These are phyloP conservation scores for Cydia pomonella DNA, from an alignment of 1,140 invertebrate species.

Conservation along the genomic window DNA sequence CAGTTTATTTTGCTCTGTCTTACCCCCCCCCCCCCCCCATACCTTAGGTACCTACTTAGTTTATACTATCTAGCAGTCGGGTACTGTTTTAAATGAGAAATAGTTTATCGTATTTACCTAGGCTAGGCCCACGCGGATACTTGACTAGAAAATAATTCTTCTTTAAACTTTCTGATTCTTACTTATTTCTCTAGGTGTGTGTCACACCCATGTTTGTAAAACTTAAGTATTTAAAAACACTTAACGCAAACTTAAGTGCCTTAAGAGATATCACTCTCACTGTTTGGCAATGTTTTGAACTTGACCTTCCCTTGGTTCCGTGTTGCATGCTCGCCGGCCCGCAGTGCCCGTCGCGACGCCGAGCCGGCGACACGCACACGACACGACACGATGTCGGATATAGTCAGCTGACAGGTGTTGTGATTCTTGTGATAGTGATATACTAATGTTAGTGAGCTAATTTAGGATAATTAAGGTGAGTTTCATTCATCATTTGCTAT, in stretches of 20 bases:
- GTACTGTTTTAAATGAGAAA: too few relatives aligned
- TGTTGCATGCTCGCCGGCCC: constrained; percentile 37
- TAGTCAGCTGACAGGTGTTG: not conserved
- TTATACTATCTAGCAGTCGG: too few relatives aligned
- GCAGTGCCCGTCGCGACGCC: constrained; percentile 16
- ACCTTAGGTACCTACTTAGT: too few relatives aligned
- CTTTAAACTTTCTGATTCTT: not conserved
- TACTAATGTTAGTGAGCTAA: not conserved
- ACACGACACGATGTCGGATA: constrained; percentile 8
- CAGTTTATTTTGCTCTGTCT: too few relatives aligned
- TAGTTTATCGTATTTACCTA: too few relatives aligned
- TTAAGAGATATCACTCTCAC: constrained; percentile 14
- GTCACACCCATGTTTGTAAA: constrained; percentile 12
- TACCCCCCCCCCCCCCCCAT: too few relatives aligned
- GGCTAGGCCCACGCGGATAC: not conserved
- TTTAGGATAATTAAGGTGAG: constrained; percentile 8
- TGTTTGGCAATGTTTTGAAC: constrained; percentile 39
- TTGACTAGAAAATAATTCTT: not conserved
- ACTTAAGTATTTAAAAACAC: not conserved
- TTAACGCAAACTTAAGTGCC: not conserved
- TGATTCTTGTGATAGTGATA: not conserved
- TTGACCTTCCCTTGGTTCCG: constrained; percentile 50
- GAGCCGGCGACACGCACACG: not conserved
- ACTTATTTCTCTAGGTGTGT: too few relatives aligned
- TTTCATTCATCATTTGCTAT: not conserved